These are phyloP conservation scores for Mustela nigripes DNA, from an alignment of 2,113 vertebrate species.

Conservation along the genomic window DNA sequence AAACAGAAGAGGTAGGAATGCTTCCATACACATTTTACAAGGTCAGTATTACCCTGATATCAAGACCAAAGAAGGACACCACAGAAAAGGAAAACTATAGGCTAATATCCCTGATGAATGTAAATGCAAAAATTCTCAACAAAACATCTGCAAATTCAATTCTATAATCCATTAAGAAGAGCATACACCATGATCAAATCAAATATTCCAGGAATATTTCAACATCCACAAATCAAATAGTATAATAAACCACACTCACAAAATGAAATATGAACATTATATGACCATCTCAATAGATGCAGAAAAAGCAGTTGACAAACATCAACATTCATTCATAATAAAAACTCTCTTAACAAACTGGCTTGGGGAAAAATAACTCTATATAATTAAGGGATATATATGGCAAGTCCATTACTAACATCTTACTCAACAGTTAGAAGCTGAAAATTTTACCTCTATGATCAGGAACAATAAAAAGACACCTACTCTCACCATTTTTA, in stretches of 20 bases:
- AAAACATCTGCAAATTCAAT: not conserved
- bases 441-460: not conserved
- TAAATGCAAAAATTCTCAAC: not conserved
- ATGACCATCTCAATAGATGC: not conserved
- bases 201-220: not conserved
- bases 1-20: not conserved
- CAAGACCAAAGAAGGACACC: not conserved
- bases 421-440: not conserved
- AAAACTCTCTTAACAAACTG: not conserved
- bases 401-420: not conserved
- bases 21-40: not conserved
- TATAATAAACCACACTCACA: not conserved
- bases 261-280: not conserved
- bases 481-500: not conserved
- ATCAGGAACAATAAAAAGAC: not conserved
- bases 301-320: not conserved
- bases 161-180: not conserved
- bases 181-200: not conserved
- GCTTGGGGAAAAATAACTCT: not conserved
- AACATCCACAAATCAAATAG: not conserved
- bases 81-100: not conserved
- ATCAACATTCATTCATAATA: not conserved
- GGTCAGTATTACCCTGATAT: not conserved
- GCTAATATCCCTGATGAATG: not conserved
- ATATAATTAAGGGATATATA: not conserved